Conservation (phyloP, 2,888 invertebrate species). For the Drosophila hamatofila region DNA sequence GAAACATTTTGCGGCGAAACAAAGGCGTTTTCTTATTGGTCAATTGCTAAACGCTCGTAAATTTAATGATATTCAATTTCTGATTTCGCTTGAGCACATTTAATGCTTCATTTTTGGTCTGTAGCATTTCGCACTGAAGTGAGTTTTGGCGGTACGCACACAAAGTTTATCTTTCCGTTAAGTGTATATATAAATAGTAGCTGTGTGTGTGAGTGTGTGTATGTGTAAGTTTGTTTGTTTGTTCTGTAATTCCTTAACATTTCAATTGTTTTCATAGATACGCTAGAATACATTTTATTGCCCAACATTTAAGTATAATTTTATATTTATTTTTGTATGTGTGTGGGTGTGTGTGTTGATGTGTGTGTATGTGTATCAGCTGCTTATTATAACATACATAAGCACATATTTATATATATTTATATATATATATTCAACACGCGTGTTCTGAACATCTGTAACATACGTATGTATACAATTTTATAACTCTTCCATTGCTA, state of each 20-base stretch:
- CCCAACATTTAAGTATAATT: conserved; percentile 74
- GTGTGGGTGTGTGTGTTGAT: conserved; percentile 7
- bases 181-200: conserved; percentile 21
- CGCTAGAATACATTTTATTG: conserved; percentile 71
- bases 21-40: conserved; percentile 1
- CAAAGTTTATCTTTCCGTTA: background rate
- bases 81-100: background rate
- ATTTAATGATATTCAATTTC: conserved; percentile 1
- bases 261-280: conserved; percentile 50
- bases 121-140: conserved; percentile 17
- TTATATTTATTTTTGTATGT: conserved; percentile 22
- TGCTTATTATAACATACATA: conserved; percentile 38
- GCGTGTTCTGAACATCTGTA: conserved; percentile 18
- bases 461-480: conserved; percentile 38
- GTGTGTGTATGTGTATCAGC: conserved; percentile 15
- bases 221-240: background rate
- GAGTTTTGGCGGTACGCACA: conserved; percentile 1
- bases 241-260: conserved; percentile 50
- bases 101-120: conserved; percentile 6
- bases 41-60: conserved; percentile 6
- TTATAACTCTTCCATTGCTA: conserved; percentile 59
- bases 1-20: background rate
- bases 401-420: conserved; percentile 25
- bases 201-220: conserved; percentile 15
- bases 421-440: conserved; percentile 31